These are phyloP conservation scores for Chrosomus eos DNA, from an alignment of 2,797 vertebrate species.

Conservation along the genomic window DNA sequence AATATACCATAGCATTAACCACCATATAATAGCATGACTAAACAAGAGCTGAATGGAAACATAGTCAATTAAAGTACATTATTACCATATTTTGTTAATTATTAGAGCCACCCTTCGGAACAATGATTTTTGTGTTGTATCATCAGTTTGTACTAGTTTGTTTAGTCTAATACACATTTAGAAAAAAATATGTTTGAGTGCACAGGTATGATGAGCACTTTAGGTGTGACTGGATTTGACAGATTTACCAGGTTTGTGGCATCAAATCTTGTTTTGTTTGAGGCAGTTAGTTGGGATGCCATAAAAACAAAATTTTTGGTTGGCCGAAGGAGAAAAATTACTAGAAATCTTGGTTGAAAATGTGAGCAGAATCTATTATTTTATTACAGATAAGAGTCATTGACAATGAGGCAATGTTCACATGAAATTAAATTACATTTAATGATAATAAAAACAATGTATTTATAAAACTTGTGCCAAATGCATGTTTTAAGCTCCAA, in stretches of 20 bases:
- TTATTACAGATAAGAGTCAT: background rate
- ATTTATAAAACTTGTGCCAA: background rate
- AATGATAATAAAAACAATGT: background rate
- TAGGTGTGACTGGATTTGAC: background rate
- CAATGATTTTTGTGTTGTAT: background rate
- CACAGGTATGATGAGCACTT: no score
- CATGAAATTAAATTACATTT: background rate
- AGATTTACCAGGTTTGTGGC: background rate
- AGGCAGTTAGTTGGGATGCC: background rate
- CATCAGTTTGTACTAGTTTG: background rate
- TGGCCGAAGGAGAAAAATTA: background rate
- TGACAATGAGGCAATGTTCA: background rate
- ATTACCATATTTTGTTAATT: background rate
- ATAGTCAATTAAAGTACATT: background rate
- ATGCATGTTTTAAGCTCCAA: no score
- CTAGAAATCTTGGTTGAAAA: background rate
- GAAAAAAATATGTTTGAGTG: background rate
- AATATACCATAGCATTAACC: background rate
- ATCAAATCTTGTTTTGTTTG: background rate
- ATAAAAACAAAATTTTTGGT: accelerated
- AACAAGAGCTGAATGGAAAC: background rate
- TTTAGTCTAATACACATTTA: background rate
- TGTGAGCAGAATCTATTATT: background rate
- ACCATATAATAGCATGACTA: background rate
- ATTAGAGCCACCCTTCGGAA: background rate